Evolutionary conservation across 2,113 vertebrate species (phyloP).

Genomic region (Phylloscopus whistleri): DNA sequence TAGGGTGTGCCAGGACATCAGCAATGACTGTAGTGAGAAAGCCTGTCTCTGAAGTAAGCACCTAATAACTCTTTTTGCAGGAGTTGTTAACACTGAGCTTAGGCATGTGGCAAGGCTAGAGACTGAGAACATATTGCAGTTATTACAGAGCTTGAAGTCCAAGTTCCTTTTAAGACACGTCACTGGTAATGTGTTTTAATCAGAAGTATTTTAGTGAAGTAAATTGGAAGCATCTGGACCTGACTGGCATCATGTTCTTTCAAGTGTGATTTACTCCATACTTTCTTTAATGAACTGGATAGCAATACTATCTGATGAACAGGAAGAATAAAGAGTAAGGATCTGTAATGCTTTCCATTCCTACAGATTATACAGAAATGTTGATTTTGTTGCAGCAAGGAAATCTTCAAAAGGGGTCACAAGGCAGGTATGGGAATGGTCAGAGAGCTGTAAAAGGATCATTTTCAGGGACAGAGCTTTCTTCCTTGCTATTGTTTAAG

Average conservation of each 20-base stretch:
- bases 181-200: conserved; percentile 43
- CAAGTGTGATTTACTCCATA: not conserved
- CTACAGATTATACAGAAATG: not conserved
- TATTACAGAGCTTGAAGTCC: conserved; percentile 34
- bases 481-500: not conserved
- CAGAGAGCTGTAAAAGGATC: not conserved
- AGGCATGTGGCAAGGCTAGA: not conserved
- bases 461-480: not conserved
- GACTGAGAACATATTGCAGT: conserved; percentile 44
- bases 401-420: not conserved
- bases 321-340: not conserved
- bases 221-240: conserved; percentile 49
- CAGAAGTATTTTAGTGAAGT: conserved; percentile 11
- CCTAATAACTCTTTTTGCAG: conserved; percentile 17
- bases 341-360: not conserved
- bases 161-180: conserved; percentile 50
- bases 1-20: conserved; percentile 33
- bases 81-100: not conserved
- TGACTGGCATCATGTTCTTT: not conserved
- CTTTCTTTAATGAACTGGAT: conserved; percentile 13
- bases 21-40: not conserved
- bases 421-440: not conserved
- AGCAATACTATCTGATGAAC: not conserved
- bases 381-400: not conserved
- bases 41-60: not conserved